Evolutionary conservation across 2,113 vertebrate species (phyloP), one percentile per base, ranked within the genome.

Genomic region (Spermophilus dauricus): DNA sequence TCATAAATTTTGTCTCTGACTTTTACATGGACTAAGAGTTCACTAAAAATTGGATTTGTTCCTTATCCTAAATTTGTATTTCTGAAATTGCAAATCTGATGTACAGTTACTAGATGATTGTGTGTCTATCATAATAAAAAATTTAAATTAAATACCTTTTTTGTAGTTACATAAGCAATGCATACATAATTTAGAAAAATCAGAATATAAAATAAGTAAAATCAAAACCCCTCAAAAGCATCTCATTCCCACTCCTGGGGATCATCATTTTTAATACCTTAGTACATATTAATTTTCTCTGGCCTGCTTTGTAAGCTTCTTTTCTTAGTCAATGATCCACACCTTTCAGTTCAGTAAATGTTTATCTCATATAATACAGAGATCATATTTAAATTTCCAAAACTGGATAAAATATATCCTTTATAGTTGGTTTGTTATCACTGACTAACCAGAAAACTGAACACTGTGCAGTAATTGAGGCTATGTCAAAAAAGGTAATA

Each of bases 291-390:
- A 61, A 91, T 91, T 39, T 53, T 53, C 14, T 70, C 16, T 14
- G 70, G 88, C 24, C 58, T 67, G 42, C 81, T 96, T 89, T 94
- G 8, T 94, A 96, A 96, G 78, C 78, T 85, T 73, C 82, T 91
- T 95, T 95, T 87, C 72, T 85, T 95, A 93, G 87, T 78, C 70
- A 88, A 0, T 56, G 82, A 81, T 81, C 58, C 28, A 86, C 39
- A 67, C 42, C 67, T 86, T 94, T 94, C 48, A 48, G 4, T 34
- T 75, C 24, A 84, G 48, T 75, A 81, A 80, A 86, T 73, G 88
- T 76, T 81, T 76, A 30, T 56, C 42, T 94, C 42, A 58, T 58
- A 67, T 86, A 92, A 86, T 82, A 78, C 12, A 20, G 22, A 94
- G 88, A 65, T 89, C 32, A 89, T 78, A 72, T 58, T 84, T n/a